Evolutionary conservation across 2,888 invertebrate genomes (phyloP).

Genomic region (Bombylius discolor): DNA sequence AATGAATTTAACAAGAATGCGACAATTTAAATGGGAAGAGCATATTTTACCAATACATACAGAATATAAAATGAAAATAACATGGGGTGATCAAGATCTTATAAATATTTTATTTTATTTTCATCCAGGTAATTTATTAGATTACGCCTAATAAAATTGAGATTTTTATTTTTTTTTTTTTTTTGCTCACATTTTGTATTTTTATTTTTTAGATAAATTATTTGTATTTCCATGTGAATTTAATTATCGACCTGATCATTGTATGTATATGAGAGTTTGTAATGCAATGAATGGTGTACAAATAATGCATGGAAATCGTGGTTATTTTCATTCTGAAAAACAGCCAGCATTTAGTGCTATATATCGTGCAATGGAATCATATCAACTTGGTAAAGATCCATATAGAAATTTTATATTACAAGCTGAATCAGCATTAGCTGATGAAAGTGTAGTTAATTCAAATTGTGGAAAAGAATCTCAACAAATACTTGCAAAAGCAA

Average conservation of each 20-base stretch:
- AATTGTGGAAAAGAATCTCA: constrained; percentile 51
- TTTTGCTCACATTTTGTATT: constrained; percentile 22
- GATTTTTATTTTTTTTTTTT: background rate
- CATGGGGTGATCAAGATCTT: constrained; percentile 97
- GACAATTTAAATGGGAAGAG: constrained; percentile 71
- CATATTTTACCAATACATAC: constrained; percentile 74
- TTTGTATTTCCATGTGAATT: constrained; percentile 70
- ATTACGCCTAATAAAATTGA: background rate
- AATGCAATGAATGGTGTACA: constrained; percentile 52
- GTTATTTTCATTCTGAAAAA: constrained; percentile 72
- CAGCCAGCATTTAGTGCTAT: constrained; percentile 71
- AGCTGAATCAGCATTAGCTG: constrained; percentile 33
- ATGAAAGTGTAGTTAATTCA: constrained; percentile 42
- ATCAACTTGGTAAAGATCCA: constrained; percentile 53
- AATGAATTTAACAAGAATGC: constrained; percentile 90
- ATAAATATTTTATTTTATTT: constrained; percentile 75
- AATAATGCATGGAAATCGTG: constrained; percentile 78
- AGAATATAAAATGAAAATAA: constrained; percentile 72
- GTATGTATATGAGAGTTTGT: constrained; percentile 88
- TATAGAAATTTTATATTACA: constrained; percentile 47
- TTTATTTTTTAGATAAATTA: constrained; percentile 58
- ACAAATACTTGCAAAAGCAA: constrained; percentile 39
- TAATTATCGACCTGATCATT: constrained; percentile 91
- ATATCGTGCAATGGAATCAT: constrained; percentile 43
- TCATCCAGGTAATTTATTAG: constrained; percentile 48